phyloP scores from a whole-genome alignment of 2,888 invertebrate genomes.

The Heteromurus nitidus region DNA sequence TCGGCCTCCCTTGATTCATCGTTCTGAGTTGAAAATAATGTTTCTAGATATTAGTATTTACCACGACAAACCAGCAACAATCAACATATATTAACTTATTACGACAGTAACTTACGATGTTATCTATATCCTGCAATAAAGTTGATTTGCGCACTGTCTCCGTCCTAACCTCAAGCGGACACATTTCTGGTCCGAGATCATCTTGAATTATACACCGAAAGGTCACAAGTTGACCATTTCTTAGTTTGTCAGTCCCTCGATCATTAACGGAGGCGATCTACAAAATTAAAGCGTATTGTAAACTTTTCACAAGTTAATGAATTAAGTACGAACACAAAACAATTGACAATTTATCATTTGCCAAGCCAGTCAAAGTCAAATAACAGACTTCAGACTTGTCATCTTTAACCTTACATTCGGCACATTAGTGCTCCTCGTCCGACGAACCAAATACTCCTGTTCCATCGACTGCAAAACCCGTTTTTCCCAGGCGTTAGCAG shows the following conservation, averaged over 20 bases:
- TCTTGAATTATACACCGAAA: constrained; percentile 66
- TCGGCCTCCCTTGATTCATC: too few species aligned
- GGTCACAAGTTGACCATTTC: constrained; percentile 48
- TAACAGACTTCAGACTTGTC: neutral
- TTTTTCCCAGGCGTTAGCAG: neutral
- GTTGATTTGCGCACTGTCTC: constrained; percentile 4
- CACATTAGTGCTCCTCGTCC: neutral
- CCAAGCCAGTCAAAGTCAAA: neutral
- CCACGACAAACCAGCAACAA: too few species aligned
- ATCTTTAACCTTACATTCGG: neutral
- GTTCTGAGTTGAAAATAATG: too few species aligned
- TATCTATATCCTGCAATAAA: constrained; percentile 35
- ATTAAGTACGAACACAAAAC: neutral
- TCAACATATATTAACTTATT: too few species aligned
- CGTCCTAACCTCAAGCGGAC: neutral
- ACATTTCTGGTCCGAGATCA: constrained; percentile 23
- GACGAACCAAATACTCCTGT: constrained; percentile 8
- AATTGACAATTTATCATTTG: neutral
- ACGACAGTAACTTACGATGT: too few species aligned
- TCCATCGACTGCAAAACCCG: constrained; percentile 10
- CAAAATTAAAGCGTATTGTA: neutral
- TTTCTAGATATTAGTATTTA: too few species aligned
- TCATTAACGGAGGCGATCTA: constrained; percentile 53
- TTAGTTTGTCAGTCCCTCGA: neutral
- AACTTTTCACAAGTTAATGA: neutral